A percentile compares a stretch with the other conserved stretches of the same genome.
Conservation (phyloP, 2,797 vertebrate species). For the Anniella stebbinsi region DNA sequence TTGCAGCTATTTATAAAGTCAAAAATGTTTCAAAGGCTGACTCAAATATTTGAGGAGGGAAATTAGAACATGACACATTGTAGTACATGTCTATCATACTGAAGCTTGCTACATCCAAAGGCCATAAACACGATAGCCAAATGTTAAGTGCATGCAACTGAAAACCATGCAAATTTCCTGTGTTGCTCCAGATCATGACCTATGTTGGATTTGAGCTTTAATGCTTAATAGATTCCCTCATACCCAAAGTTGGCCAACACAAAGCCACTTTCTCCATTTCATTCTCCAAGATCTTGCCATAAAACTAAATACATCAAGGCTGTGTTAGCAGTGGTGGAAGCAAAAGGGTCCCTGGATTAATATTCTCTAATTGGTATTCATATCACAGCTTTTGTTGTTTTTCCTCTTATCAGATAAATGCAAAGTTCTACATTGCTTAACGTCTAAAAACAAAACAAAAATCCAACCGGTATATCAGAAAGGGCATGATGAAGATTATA, state of each 20-base stretch:
- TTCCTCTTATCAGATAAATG: background rate
- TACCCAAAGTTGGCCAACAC: background rate
- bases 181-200: background rate
- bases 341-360: background rate
- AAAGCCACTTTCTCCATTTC: background rate
- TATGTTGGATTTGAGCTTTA: background rate
- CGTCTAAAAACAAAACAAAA: constrained; percentile 8
- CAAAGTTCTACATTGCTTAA: constrained; percentile 19
- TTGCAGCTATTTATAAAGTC: background rate
- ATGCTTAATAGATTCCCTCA: background rate
- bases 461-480: background rate
- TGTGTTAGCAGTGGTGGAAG: background rate
- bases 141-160: background rate
- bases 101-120: background rate
- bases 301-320: background rate
- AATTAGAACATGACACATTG: background rate
- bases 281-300: background rate
- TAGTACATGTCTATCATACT: background rate
- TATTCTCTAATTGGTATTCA: constrained; percentile 1
- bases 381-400: fast-evolving
- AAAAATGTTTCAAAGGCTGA: background rate
- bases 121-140: background rate
- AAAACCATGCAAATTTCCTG: background rate
- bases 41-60: background rate
- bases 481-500: background rate